Conservation (phyloP, 2,797 vertebrate genomes). For the Rhodeus uyekii region DNA sequence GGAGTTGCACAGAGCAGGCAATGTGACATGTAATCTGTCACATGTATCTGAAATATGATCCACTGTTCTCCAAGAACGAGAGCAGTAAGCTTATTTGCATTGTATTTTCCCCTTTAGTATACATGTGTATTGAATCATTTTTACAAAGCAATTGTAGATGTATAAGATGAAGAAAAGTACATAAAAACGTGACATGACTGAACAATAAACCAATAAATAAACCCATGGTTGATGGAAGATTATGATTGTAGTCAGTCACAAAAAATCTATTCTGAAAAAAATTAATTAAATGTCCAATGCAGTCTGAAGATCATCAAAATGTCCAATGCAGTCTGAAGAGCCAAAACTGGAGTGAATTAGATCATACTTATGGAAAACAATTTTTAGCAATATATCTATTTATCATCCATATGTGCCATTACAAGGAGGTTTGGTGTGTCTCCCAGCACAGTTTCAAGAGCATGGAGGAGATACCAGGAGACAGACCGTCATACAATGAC, state of each 20-base stretch:
- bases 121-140: neutral
- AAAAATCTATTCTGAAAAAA: neutral
- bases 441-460: too few relatives aligned
- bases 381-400: too few relatives aligned
- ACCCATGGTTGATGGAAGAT: too few relatives aligned
- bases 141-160: constrained; percentile 1
- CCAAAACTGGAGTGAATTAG: neutral
- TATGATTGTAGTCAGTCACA: too few relatives aligned
- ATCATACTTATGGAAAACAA: neutral
- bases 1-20: neutral
- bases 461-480: too few relatives aligned
- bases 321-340: neutral
- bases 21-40: neutral
- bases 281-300: neutral
- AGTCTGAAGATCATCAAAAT: neutral
- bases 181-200: neutral
- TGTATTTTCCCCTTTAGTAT: neutral
- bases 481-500: too few relatives aligned
- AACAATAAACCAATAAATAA: too few relatives aligned
- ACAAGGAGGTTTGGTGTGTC: too few relatives aligned
- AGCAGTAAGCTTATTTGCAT: constrained; percentile 6
- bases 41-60: neutral
- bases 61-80: neutral
- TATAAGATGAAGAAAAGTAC: neutral
- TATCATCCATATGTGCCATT: too few relatives aligned